Percentiles rank a stretch among this genome's conserved stretches.
phyloP scores from a whole-genome alignment of 2,797 vertebrate species.

The Chromobotia macracanthus region DNA sequence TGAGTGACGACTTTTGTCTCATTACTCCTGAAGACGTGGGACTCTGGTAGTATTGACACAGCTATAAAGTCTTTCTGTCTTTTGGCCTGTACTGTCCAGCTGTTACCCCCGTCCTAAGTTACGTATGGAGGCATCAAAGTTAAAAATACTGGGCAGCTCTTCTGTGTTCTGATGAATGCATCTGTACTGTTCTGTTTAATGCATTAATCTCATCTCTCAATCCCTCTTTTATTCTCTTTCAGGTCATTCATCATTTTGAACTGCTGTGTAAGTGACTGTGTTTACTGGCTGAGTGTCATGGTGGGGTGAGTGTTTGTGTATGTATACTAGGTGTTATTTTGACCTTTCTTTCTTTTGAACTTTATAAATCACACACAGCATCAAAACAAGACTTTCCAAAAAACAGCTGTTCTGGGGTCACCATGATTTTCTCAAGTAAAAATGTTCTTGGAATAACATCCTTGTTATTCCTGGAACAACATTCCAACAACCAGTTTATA shows the following conservation, averaged over 20 bases:
- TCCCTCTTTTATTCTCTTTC: slow-evolving; percentile 24
- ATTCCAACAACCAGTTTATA: too few relatives aligned
- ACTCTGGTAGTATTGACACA: slow-evolving; percentile 45
- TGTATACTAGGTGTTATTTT: slow-evolving; percentile 43
- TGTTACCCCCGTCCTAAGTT: slow-evolving; percentile 37
- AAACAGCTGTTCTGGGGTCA: background rate
- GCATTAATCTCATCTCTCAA: slow-evolving; percentile 24
- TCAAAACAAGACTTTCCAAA: slow-evolving; percentile 22
- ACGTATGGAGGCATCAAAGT: slow-evolving; percentile 29
- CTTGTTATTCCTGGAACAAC: too few relatives aligned
- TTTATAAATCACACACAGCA: slow-evolving; percentile 6
- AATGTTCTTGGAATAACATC: too few relatives aligned
- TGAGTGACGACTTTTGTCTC: slow-evolving; percentile 53
- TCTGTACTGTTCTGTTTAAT: slow-evolving; percentile 22
- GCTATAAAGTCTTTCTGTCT: slow-evolving; percentile 50
- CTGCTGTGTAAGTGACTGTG: background rate
- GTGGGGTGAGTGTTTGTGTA: background rate
- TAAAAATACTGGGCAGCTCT: slow-evolving; percentile 47
- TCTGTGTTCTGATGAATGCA: slow-evolving; percentile 42
- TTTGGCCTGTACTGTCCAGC: slow-evolving; percentile 40
- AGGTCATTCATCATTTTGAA: slow-evolving; percentile 40
- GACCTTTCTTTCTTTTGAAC: slow-evolving; percentile 38
- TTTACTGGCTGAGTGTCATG: slow-evolving; percentile 13
- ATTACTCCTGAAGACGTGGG: slow-evolving; percentile 47
- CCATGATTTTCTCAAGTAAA: too few relatives aligned